Percentiles rank a stretch among this genome's conserved stretches.
Evolutionary conservation across 2,113 vertebrate genomes (phyloP).

Genomic region (Aegotheles bennettii): DNA sequence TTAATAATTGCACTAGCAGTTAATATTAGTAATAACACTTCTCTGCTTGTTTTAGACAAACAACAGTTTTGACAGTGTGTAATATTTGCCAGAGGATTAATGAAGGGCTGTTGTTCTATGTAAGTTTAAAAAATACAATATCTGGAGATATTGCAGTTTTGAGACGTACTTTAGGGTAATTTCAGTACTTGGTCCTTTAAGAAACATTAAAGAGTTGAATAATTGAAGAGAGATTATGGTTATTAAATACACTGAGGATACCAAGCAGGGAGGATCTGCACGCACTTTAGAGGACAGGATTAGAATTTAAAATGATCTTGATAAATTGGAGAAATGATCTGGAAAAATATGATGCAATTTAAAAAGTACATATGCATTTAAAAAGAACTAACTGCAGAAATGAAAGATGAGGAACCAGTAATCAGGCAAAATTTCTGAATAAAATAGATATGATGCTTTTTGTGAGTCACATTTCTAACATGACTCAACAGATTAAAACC

Average conservation of each 20-base stretch:
- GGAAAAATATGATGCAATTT: conserved; percentile 24
- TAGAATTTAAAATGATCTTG: conserved; percentile 44
- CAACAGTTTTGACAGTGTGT: not conserved
- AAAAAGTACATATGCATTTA: not conserved
- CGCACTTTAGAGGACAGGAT: conserved; percentile 7
- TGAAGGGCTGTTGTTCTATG: too few relatives aligned
- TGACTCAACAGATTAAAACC: not conserved
- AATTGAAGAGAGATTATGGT: conserved; percentile 37
- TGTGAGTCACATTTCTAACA: not conserved
- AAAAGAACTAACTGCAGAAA: conserved; percentile 16
- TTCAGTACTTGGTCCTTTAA: not conserved
- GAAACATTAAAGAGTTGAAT: conserved; percentile 12
- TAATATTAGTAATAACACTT: not conserved
- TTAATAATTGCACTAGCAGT: not conserved
- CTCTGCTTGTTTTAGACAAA: not conserved
- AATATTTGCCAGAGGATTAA: not conserved
- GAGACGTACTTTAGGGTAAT: not conserved
- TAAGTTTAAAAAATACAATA: too few relatives aligned
- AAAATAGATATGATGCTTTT: not conserved
- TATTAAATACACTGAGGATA: conserved; percentile 1
- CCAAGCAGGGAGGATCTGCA: not conserved
- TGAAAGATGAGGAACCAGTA: not conserved
- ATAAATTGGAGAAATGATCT: conserved; percentile 44
- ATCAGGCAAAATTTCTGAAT: not conserved
- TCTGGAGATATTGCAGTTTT: not conserved